Percentiles rank a stretch among this genome's conserved stretches.
Conservation (phyloP, 2,888 invertebrate species). For the Sylvicola cinctus region DNA sequence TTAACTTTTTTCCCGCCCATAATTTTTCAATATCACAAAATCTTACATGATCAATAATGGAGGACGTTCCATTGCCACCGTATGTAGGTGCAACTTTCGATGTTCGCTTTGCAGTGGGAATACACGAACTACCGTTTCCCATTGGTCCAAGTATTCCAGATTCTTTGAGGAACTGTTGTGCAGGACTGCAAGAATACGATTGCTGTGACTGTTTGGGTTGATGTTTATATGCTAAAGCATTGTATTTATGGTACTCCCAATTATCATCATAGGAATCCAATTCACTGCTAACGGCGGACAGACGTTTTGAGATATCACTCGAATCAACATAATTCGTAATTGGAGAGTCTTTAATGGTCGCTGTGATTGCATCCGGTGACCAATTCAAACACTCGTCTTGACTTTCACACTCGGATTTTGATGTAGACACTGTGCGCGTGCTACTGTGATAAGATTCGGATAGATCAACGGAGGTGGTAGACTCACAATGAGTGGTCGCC, state of each 20-base stretch:
- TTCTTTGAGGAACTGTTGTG: constrained; percentile 16
- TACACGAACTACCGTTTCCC: constrained; percentile 9
- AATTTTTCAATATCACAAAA: background rate
- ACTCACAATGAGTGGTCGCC: background rate
- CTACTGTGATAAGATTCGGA: background rate
- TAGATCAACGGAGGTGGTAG: background rate
- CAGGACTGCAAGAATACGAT: constrained; percentile 10
- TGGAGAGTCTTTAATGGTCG: too few species aligned
- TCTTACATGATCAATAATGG: constrained; percentile 16
- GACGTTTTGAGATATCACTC: background rate
- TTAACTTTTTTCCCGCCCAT: too few species aligned
- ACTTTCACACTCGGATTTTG: background rate
- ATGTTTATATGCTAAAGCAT: background rate
- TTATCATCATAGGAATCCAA: background rate
- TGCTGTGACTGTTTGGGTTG: background rate
- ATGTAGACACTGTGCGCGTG: background rate
- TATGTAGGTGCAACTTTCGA: constrained; percentile 16
- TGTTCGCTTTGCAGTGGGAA: constrained; percentile 14
- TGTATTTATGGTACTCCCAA: background rate
- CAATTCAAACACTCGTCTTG: background rate
- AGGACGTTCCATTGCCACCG: too few species aligned
- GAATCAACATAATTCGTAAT: background rate
- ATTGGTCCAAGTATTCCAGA: constrained; percentile 17
- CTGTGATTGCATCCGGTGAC: background rate
- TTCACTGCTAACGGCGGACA: background rate